Conservation (phyloP, 2,888 invertebrate genomes). For the Drosophila nr. fundita region DNA sequence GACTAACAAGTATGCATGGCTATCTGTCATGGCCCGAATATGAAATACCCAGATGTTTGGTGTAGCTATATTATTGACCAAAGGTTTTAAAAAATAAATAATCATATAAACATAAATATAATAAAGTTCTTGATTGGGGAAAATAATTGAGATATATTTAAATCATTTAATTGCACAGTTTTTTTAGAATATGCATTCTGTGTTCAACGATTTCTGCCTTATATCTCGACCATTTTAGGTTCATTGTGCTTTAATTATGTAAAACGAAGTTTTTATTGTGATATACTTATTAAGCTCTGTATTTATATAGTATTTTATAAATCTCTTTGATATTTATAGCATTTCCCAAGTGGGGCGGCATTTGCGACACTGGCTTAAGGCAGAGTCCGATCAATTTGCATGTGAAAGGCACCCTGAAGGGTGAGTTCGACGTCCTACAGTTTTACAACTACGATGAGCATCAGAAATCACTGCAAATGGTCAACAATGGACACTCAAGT, state of each 20-base stretch:
- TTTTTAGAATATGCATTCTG: neutral
- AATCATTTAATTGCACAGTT: neutral
- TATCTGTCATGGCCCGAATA: neutral
- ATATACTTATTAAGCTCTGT: neutral
- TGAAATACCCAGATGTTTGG: neutral
- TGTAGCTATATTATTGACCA: neutral
- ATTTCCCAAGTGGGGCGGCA: constrained; percentile 87
- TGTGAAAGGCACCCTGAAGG: constrained; percentile 86
- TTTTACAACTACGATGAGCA: constrained; percentile 81
- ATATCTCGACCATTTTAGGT: neutral
- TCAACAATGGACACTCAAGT: constrained; percentile 85
- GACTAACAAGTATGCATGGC: neutral
- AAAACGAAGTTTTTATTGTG: neutral
- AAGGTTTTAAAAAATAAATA: neutral
- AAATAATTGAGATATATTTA: neutral
- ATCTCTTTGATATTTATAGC: constrained; percentile 57
- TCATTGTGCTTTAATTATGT: neutral
- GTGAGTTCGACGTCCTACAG: constrained; percentile 75
- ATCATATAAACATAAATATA: neutral
- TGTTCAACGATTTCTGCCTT: neutral
- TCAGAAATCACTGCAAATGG: constrained; percentile 72
- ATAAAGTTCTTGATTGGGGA: neutral
- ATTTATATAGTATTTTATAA: neutral
- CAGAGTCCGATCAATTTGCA: constrained; percentile 93
- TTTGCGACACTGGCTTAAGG: constrained; percentile 87